phyloP scores from a whole-genome alignment of 2,797 vertebrate species.

The Syngnathus acus region DNA sequence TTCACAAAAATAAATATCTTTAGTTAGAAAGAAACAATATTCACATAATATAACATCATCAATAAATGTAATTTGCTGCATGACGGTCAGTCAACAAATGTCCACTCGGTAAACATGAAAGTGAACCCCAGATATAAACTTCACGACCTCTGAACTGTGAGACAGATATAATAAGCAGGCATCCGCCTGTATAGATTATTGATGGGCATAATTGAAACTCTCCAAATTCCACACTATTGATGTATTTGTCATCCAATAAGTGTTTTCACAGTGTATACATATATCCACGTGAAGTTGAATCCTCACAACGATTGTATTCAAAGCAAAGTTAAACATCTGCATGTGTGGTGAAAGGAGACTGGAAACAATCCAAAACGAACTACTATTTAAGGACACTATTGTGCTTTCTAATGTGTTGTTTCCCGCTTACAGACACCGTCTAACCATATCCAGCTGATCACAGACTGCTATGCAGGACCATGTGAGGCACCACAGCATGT shows the following conservation, averaged over 20 bases:
- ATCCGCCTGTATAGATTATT: no score
- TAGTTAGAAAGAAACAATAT: no score
- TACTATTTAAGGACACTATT: background rate
- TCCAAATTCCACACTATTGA: background rate
- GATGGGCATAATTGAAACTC: no score
- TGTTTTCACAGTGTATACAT: background rate
- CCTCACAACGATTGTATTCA: slow-evolving; percentile 44
- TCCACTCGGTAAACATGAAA: no score
- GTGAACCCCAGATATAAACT: no score
- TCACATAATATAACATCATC: no score
- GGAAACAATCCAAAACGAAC: slow-evolving; percentile 11
- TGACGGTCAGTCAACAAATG: no score
- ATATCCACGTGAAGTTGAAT: background rate
- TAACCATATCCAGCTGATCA: background rate
- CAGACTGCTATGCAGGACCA: slow-evolving; percentile 16
- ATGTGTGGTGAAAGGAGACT: background rate
- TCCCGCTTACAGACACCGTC: background rate
- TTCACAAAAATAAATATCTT: no score
- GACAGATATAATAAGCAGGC: no score
- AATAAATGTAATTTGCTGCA: no score
- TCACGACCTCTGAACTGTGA: no score
- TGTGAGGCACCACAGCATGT: slow-evolving; percentile 22
- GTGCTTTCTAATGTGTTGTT: background rate
- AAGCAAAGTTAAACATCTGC: slow-evolving; percentile 14
- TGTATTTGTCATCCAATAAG: background rate